phyloP scores from a whole-genome alignment of 53 echinoderm and acorn worm species.

The Temnopleurus reevesii region DNA sequence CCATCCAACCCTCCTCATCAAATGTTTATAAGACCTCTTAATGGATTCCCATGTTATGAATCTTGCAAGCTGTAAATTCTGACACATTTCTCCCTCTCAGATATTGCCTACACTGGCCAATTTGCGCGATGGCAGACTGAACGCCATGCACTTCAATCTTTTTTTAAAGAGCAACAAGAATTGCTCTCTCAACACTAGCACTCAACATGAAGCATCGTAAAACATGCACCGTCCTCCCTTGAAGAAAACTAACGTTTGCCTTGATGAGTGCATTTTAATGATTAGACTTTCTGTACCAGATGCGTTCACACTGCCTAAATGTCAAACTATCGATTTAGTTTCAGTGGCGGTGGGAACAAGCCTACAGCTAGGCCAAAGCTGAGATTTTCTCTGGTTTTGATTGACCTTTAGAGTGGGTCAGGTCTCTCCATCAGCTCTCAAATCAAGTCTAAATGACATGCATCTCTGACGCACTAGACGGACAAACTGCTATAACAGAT shows the following conservation, averaged over 20 bases:
- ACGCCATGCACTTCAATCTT: neutral
- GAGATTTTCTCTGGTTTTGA: neutral
- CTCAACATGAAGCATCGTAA: neutral
- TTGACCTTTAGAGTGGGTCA: conserved; percentile 15
- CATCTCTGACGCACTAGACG: too few species aligned
- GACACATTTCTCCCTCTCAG: neutral
- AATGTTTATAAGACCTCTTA: neutral
- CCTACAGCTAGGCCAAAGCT: neutral
- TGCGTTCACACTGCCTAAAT: neutral
- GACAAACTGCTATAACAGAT: too few species aligned
- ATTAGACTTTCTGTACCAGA: too few species aligned
- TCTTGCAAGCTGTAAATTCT: neutral
- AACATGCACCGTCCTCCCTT: neutral
- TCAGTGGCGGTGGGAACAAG: neutral
- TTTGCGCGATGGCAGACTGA: neutral
- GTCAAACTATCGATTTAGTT: neutral
- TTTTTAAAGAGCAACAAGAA: conserved; percentile 8
- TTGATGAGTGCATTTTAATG: neutral
- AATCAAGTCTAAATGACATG: too few species aligned
- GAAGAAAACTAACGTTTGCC: neutral
- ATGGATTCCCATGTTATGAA: neutral
- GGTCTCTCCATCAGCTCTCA: neutral
- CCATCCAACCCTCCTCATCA: neutral
- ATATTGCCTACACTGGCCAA: neutral
- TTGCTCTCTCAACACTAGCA: neutral